Evolutionary conservation across 2,797 vertebrate genomes (phyloP), one percentile per base, ranked within the genome.

Genomic region (Cyclopterus lumpus): DNA sequence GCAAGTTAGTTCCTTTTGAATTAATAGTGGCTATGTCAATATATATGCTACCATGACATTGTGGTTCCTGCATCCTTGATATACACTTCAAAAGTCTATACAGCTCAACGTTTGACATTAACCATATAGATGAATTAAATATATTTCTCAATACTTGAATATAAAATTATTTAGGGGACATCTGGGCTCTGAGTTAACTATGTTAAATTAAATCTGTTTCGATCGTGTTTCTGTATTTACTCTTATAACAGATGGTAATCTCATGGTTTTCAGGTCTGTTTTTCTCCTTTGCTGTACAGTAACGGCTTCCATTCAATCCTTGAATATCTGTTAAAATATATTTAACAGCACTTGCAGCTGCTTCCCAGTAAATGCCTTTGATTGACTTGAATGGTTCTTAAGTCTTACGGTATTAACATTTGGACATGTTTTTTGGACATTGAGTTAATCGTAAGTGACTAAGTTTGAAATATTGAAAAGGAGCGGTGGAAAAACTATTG

Each of bases 241-340:
- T 77, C 60, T 77, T 74, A 15, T 36, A 71, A 73, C 82, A 85
- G 80, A 85, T 77, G 66, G 76, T 65, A 66, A 73, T 75, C 68
- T 64, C 46, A 10, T 55, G 36, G 64, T 62, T 79, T 70, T 68
- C 32, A 26, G 66, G 72, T 53, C 75, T 76, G 81, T 44, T 82
- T 79, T 84, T 79, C 74, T 83, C 69, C 49, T 88, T 67, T 26
- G 46, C 58, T 59, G 30, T 38, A 32, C 60, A 42, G 34, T 12
- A 28, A 65, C 55, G 2, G 49, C 7, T 8, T 62, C 22, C 53
- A 51, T 66, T 72, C 11, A 5, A 53, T 60, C 18, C 48, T 70
- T 26, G 6, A 42, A 22, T 61, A 73, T 8, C 48, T 81, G 44
- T 65, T 63, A 20, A 34, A 67, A 28, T 40, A 68, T 49, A 74